Percentiles rank a stretch among this genome's conserved stretches.
Evolutionary conservation across 2,888 invertebrate species (phyloP).

Genomic region (Machimus atricapillus): DNA sequence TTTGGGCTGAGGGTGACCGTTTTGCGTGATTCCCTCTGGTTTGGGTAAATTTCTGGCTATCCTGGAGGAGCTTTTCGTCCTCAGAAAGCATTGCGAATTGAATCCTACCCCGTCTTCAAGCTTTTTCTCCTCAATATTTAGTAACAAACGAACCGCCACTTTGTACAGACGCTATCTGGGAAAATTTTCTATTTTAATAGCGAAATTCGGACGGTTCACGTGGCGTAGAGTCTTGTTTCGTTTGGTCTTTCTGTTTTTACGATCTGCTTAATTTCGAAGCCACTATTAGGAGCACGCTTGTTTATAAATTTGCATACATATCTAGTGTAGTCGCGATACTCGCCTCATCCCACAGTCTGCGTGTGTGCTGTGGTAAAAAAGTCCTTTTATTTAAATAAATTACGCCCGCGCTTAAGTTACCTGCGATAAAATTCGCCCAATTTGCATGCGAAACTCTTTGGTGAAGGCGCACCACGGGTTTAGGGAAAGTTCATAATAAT

Average conservation of each 20-base stretch:
- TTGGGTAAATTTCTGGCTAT: neutral
- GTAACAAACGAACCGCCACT: slow-evolving; percentile 30
- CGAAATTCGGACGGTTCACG: slow-evolving; percentile 37
- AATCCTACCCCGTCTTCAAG: neutral
- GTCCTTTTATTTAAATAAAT: slow-evolving; percentile 6
- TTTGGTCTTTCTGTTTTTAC: neutral
- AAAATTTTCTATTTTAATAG: slow-evolving; percentile 18
- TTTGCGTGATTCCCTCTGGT: neutral
- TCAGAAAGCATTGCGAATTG: neutral
- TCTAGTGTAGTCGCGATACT: neutral
- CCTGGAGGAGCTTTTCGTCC: slow-evolving; percentile 2
- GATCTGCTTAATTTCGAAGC: neutral
- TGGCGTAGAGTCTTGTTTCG: neutral
- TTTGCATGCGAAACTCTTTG: neutral
- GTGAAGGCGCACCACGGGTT: neutral
- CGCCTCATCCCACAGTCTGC: neutral
- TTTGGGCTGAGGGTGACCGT: neutral
- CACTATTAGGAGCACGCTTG: neutral
- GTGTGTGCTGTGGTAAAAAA: neutral
- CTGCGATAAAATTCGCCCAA: neutral
- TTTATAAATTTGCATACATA: slow-evolving; percentile 17
- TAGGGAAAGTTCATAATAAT: neutral
- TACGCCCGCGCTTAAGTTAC: neutral
- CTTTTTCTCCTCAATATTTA: slow-evolving; percentile 19
- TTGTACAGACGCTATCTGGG: slow-evolving; percentile 28